Conservation (phyloP, 1,140 invertebrate species). For the Drosophila triauraria region DNA sequence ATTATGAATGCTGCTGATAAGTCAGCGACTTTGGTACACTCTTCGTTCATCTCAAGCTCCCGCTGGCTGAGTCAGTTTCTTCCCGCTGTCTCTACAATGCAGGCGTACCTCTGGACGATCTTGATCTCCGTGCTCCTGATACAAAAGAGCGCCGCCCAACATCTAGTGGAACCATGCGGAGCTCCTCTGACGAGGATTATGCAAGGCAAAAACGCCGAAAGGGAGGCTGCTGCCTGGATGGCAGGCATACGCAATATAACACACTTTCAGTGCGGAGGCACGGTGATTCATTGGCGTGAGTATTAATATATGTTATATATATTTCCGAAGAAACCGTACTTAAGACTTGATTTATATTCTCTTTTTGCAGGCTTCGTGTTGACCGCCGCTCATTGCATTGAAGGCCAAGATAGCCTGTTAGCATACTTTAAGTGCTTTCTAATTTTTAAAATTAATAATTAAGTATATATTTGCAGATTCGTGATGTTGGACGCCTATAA, state of each 20-base stretch:
- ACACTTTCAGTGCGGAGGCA: slow-evolving; percentile 1
- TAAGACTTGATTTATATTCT: not conserved
- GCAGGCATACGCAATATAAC: not conserved
- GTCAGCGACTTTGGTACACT: too few relatives aligned
- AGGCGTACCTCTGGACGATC: not conserved
- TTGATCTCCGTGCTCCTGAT: not conserved
- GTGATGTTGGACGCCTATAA: not conserved
- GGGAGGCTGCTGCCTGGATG: not conserved
- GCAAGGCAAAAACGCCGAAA: not conserved
- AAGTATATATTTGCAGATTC: not conserved
- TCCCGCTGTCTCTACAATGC: not conserved
- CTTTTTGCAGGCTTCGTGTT: slow-evolving; percentile 11
- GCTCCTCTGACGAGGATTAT: rapidly evolving
- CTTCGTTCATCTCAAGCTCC: not conserved
- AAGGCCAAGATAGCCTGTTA: not conserved
- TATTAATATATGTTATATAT: not conserved
- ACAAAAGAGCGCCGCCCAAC: too few relatives aligned
- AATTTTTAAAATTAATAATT: too few relatives aligned
- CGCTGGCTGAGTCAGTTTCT: not conserved
- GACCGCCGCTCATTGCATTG: slow-evolving; percentile 25
- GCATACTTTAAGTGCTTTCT: not conserved
- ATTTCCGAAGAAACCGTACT: not conserved
- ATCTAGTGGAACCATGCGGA: not conserved
- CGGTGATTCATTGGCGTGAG: slow-evolving; percentile 17
- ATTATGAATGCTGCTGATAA: not conserved